A percentile compares a stretch with the other conserved stretches of the same genome.
Conservation (phyloP, 2,888 invertebrate species). For the Fissipunctia ypsillon region DNA sequence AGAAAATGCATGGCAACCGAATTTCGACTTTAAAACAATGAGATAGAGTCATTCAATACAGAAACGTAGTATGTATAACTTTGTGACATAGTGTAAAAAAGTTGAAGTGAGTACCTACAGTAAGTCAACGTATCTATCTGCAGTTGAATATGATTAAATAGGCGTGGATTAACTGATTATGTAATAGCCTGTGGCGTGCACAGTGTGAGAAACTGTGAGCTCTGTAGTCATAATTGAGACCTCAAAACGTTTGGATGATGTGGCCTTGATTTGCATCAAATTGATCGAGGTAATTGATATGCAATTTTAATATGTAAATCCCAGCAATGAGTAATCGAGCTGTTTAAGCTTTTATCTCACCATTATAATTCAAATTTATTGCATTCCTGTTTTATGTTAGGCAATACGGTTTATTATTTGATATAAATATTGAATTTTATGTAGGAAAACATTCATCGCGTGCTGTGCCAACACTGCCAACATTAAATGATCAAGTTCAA, state of each 20-base stretch:
- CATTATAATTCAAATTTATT: constrained; percentile 40
- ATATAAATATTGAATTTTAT: constrained; percentile 18
- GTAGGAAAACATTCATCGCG: background rate
- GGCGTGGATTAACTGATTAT: constrained; percentile 70
- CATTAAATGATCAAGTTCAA: too few relatives aligned
- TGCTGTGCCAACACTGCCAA: background rate
- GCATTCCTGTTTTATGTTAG: constrained; percentile 15
- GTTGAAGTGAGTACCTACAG: too few relatives aligned
- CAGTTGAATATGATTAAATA: constrained; percentile 70
- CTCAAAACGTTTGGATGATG: constrained; percentile 43
- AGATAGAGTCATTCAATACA: constrained; percentile 8
- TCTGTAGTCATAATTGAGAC: constrained; percentile 58
- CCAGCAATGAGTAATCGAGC: constrained; percentile 40
- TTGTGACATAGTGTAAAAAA: constrained; percentile 50
- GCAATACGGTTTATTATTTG: background rate
- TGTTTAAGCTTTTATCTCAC: constrained; percentile 25
- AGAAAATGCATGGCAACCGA: constrained; percentile 50
- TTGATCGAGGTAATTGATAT: constrained; percentile 46
- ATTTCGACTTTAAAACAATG: constrained; percentile 60
- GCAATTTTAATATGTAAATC: constrained; percentile 32
- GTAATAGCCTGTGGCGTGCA: constrained; percentile 61
- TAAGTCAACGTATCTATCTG: constrained; percentile 58
- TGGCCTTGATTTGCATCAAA: constrained; percentile 51
- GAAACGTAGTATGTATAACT: constrained; percentile 9
- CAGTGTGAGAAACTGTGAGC: constrained; percentile 51